These are phyloP conservation scores for Kryptolebias marmoratus DNA, from an alignment of 2,113 vertebrate genomes.

Conservation along the genomic window DNA sequence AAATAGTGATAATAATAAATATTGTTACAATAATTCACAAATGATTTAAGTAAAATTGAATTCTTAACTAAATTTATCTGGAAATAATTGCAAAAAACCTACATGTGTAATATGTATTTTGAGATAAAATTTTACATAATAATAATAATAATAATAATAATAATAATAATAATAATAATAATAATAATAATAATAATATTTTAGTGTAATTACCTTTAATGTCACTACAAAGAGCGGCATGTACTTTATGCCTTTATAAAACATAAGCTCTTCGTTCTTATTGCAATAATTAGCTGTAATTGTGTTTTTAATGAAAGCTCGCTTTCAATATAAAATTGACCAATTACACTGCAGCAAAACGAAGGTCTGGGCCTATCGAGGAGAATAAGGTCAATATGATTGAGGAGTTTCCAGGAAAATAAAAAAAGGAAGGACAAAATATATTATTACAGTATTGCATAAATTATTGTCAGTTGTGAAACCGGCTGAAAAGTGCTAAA, in stretches of 20 bases:
- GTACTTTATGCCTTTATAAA: conserved; percentile 17
- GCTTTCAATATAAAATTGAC: conserved; percentile 32
- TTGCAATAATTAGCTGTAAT: conserved; percentile 31
- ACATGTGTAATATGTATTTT: too few relatives aligned
- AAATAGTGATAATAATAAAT: too few relatives aligned
- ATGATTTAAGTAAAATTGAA: background rate
- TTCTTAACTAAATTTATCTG: background rate
- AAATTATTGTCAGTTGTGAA: conserved; percentile 17
- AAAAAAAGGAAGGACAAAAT: background rate
- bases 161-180: conserved; percentile 43
- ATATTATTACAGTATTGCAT: background rate
- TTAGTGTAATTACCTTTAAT: conserved; percentile 8
- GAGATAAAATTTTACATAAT: background rate
- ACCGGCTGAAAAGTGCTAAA: conserved; percentile 14
- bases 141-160: conserved; percentile 20
- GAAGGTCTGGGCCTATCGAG: conserved; percentile 20
- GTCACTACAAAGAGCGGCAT: conserved; percentile 1
- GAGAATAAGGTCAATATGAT: conserved; percentile 9
- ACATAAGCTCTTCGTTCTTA: conserved; percentile 17
- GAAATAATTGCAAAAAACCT: too few relatives aligned
- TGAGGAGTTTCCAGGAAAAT: background rate
- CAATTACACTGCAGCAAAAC: conserved; percentile 28
- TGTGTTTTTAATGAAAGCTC: conserved; percentile 29
- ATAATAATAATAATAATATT: conserved; percentile 24
- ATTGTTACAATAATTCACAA: too few relatives aligned